A percentile compares a stretch with the other conserved stretches of the same genome.
Conservation (phyloP, 2,797 vertebrate species). For the Sebastes reedi region DNA sequence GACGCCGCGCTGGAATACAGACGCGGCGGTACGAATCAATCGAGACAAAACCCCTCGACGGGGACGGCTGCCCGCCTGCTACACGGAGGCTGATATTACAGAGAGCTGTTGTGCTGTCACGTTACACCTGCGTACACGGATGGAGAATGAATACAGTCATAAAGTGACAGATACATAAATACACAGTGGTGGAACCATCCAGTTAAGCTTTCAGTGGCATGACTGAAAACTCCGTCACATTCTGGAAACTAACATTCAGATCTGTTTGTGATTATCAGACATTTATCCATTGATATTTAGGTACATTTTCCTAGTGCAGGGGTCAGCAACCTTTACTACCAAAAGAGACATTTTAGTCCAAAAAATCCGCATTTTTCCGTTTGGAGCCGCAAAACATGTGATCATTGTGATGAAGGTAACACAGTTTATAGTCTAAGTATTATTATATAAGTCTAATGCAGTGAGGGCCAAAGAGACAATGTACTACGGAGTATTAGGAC, state of each 20-base stretch:
- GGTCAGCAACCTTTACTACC: no score
- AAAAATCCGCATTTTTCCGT: no score
- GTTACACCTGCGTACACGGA: background rate
- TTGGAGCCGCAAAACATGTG: no score
- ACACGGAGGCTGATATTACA: background rate
- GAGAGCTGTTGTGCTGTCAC: background rate
- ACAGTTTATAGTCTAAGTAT: no score
- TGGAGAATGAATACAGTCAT: background rate
- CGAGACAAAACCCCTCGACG: background rate
- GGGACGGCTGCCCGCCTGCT: background rate
- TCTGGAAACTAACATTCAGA: background rate
- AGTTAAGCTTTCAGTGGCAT: background rate
- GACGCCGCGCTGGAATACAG: no score
- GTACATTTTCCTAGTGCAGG: no score
- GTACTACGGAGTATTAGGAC: no score
- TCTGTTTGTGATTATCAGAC: no score
- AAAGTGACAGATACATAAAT: slow-evolving; percentile 14
- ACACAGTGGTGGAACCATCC: background rate
- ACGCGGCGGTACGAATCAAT: background rate
- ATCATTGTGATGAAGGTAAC: no score
- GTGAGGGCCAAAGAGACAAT: no score
- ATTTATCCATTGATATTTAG: background rate
- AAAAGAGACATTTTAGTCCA: no score
- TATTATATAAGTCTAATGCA: no score
- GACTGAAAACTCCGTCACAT: background rate